Conservation (phyloP, 2,888 invertebrate species). For the Laspeyria flexula region DNA sequence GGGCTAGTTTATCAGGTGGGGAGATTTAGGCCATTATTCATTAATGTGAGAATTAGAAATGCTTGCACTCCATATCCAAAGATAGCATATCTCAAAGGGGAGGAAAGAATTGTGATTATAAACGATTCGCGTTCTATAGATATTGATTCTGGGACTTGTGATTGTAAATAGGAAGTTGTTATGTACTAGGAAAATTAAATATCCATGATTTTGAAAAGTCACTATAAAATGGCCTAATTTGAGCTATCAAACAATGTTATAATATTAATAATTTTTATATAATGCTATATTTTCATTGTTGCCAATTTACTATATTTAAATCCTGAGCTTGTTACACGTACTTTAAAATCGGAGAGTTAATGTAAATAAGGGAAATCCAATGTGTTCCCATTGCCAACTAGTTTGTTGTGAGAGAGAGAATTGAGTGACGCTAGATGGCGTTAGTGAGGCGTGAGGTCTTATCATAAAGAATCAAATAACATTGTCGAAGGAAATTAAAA, state of each 20-base stretch:
- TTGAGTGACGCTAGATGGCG: conserved; percentile 18
- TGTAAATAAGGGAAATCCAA: conserved; percentile 20
- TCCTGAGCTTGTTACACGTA: conserved; percentile 51
- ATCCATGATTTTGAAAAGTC: background rate
- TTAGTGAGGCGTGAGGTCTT: conserved; percentile 14
- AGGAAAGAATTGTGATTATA: too few relatives aligned
- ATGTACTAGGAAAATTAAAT: background rate
- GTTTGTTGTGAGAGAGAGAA: conserved; percentile 15
- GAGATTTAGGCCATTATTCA: too few relatives aligned
- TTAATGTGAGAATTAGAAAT: too few relatives aligned
- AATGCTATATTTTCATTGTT: conserved; percentile 71
- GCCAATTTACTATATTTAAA: conserved; percentile 69
- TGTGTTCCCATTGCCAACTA: conserved; percentile 27
- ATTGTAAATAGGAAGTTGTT: too few relatives aligned
- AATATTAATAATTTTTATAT: conserved; percentile 50
- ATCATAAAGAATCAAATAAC: too few relatives aligned
- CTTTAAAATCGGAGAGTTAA: conserved; percentile 27
- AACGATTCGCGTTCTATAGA: too few relatives aligned
- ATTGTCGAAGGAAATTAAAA: too few relatives aligned
- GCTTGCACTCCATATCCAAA: too few relatives aligned
- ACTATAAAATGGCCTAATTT: conserved; percentile 30
- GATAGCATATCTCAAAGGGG: too few relatives aligned
- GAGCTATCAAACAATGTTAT: conserved; percentile 31
- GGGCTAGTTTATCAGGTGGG: too few relatives aligned
- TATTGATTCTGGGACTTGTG: too few relatives aligned